Evolutionary conservation across 2,888 invertebrate species (phyloP), one percentile per base, ranked within the genome.

Genomic region (Rhagonycha lutea): DNA sequence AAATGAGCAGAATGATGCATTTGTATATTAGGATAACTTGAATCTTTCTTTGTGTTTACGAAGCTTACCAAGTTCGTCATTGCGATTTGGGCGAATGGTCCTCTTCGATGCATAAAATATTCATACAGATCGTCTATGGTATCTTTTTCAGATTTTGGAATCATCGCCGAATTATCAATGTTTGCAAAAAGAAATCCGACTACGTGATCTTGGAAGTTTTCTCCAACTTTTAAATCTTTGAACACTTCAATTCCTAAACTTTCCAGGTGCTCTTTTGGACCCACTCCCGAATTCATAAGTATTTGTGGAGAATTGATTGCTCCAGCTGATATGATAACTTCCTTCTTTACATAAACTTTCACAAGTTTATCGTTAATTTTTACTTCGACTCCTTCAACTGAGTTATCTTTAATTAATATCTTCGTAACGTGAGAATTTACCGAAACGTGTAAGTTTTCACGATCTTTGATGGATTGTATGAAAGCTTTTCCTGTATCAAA

Each of bases 241-340:
- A 89, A 73, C 1, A 88, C 84, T 0, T 85, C 84, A 32, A 87
- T 86, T 4, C 83, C 83, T 11, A 85, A 74, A 28, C 85, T 80
- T 29, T 84, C 72, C 4, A 89, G 83, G 74, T 88, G 87, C 4
- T 85, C 81, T 26, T 79, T 81, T 1, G 88, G 89, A 7, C 88
- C 88, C 4, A 91, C 85, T 1, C 92, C 92, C 7, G 91, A 91
- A 61, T 92, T 82, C 90, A 18, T 18, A 18, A 92, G 85, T 10
- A 92, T 82, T 81, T 92, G 91, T 0, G 92, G 91, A n/a, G 91
- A 88, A 83, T 92, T 92, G 80, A 92, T 89, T 9, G 92, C 89
- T 3, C 92, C 92, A 8, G 90, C 91, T 23, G 89, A 88, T 14
- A 92, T 81, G 74, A 92, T 90, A 2, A 92, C 86, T 78, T 89